Evolutionary conservation across 2,113 vertebrate species (phyloP), one percentile per base, ranked within the genome.

Genomic region (Erythrocebus patas): DNA sequence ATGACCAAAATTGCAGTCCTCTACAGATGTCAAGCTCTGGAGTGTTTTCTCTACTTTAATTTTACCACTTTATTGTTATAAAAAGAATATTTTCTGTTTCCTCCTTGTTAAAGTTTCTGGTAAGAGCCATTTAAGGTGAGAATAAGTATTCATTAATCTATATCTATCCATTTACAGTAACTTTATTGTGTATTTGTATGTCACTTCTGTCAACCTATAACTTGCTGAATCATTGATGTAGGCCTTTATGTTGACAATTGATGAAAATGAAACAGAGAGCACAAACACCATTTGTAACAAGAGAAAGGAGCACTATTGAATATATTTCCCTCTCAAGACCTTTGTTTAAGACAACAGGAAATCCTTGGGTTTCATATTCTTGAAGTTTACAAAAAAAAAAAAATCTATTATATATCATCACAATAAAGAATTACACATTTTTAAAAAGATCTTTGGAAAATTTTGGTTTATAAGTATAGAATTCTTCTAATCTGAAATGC

Each of bases 291-390:
- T 97, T 97, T 98, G 90, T 32, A 97, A 94, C 22, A 96, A 55
- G 32, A 75, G 5, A 50, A 95, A 91, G 97, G 97, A 96, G 89
- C 79, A 22, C 22, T 50, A 17, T 22, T 95, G 55, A 68, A 97
- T 98, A 95, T 97, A 57, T 92, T 98, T 96, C 25, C 80, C 3
- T 97, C 98, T 94, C 8, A 84, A 94, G 35, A 27, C 32, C 93
- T 97, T 94, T 40, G 70, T 94, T 96, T 96, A 95, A 90, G n/a
- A 12, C 57, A 94, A 84, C 87, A 92, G 38, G 92, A 4, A 68
- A 96, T 97, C 93, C 93, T 96, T 97, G 78, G 27, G 86, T 97
- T 98, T 98, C 94, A 95, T 48, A 89, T 82, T 98, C 84, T 96
- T 91, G 52, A 98, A 87, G 95, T 96, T 95, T 98, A 32, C 97